Evolutionary conservation across 2,113 vertebrate species (phyloP).

Genomic region (Accipiter virgatus): DNA sequence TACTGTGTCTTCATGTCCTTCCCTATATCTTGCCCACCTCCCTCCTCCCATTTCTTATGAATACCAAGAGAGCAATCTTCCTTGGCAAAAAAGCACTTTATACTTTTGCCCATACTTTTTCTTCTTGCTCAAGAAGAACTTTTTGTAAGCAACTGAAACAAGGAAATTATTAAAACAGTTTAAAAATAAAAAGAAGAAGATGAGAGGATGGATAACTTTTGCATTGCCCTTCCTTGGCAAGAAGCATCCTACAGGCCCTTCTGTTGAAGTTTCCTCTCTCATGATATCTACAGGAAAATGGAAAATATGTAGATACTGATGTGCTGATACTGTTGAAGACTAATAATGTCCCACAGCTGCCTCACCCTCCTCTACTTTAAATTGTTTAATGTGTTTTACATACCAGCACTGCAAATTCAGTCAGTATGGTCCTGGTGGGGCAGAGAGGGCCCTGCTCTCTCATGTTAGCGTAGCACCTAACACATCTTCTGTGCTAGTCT

Average conservation of each 20-base stretch:
- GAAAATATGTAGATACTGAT: not conserved
- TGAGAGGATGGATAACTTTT: not conserved
- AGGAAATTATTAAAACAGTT: not conserved
- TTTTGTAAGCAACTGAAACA: not conserved
- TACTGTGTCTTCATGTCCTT: not conserved
- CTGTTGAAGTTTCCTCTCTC: not conserved
- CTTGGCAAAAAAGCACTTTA: not conserved
- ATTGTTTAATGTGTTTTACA: not conserved
- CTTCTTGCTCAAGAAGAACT: not conserved
- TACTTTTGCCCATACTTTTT: not conserved
- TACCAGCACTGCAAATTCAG: not conserved
- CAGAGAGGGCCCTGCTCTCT: not conserved
- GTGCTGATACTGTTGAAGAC: not conserved
- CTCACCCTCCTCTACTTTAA: not conserved
- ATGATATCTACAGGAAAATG: not conserved
- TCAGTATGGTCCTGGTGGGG: not conserved
- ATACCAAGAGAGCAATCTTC: not conserved
- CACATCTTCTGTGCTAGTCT: not conserved
- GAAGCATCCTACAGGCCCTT: not conserved
- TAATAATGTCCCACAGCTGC: not conserved
- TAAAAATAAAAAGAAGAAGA: not conserved
- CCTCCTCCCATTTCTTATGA: not conserved
- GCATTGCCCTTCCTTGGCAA: not conserved
- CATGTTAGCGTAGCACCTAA: not conserved
- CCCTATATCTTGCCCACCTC: not conserved